These are phyloP conservation scores for Fragum whitleyi DNA, from an alignment of 2,888 invertebrate species.

Conservation along the genomic window DNA sequence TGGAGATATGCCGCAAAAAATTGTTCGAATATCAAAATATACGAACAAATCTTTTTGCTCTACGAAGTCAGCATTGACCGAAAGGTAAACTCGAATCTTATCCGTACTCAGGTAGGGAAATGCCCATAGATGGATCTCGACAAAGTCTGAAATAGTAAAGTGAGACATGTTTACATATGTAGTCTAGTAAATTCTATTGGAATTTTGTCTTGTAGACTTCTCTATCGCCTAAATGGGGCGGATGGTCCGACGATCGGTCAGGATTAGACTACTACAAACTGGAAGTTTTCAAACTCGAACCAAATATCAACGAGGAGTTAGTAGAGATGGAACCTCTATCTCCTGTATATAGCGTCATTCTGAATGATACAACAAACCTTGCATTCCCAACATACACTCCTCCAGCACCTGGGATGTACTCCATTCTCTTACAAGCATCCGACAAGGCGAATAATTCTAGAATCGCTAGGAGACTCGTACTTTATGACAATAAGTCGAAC, in stretches of 20 bases:
- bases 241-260: slow-evolving; percentile 47
- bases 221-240: slow-evolving; percentile 31
- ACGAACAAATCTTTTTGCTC: too few relatives aligned
- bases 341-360: slow-evolving; percentile 22
- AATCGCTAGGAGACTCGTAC: slow-evolving; percentile 62
- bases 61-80: too few relatives aligned
- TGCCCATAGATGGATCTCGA: too few relatives aligned
- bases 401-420: slow-evolving; percentile 62
- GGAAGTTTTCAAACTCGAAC: slow-evolving; percentile 41
- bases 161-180: too few relatives aligned
- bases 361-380: slow-evolving; percentile 4
- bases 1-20: too few relatives aligned
- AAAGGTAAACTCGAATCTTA: too few relatives aligned
- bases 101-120: too few relatives aligned
- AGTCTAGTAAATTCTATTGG: too few relatives aligned
- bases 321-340: slow-evolving; percentile 42
- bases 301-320: slow-evolving; percentile 28
- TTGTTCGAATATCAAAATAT: too few relatives aligned
- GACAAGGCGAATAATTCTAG: slow-evolving; percentile 72
- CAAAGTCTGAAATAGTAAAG: too few relatives aligned
- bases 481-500: slow-evolving; percentile 65
- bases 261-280: slow-evolving; percentile 42
- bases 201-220: neutral
- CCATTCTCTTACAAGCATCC: slow-evolving; percentile 65
- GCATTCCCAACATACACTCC: slow-evolving; percentile 53